These are phyloP conservation scores for Drosophila paulistorum DNA, from an alignment of 1,140 invertebrate species.

Conservation along the genomic window DNA sequence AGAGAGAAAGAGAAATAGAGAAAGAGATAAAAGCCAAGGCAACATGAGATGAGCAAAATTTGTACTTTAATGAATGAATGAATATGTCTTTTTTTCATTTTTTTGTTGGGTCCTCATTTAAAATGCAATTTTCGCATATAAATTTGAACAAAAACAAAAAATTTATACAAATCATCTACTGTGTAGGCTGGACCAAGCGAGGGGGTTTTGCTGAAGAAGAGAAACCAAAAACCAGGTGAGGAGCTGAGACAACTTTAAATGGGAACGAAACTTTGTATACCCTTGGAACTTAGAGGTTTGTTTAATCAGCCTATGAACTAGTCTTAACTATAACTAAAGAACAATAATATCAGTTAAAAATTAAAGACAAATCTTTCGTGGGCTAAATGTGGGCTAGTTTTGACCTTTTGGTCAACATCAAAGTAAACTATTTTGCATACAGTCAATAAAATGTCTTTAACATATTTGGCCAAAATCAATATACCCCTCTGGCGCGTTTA, in stretches of 20 bases:
- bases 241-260: not conserved
- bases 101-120: conserved; percentile 43
- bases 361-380: no score
- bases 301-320: no score
- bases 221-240: not conserved
- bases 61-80: conserved; percentile 49
- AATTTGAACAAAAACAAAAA: conserved; percentile 64
- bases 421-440: no score
- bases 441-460: no score
- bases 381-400: no score
- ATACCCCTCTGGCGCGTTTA: conserved; percentile 11
- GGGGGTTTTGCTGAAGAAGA: not conserved
- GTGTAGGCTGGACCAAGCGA: conserved; percentile 54
- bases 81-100: conserved; percentile 26
- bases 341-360: no score
- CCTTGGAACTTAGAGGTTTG: not conserved
- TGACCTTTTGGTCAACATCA: no score
- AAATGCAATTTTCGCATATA: conserved; percentile 79
- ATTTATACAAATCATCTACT: conserved; percentile 68
- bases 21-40: conserved; percentile 20
- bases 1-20: conserved; percentile 18
- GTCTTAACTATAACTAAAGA: no score
- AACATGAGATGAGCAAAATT: conserved; percentile 56
- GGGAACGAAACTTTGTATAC: not conserved
- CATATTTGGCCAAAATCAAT: not conserved